Evolutionary conservation across 2,888 invertebrate genomes (phyloP).

Genomic region (Rosalia funebris): DNA sequence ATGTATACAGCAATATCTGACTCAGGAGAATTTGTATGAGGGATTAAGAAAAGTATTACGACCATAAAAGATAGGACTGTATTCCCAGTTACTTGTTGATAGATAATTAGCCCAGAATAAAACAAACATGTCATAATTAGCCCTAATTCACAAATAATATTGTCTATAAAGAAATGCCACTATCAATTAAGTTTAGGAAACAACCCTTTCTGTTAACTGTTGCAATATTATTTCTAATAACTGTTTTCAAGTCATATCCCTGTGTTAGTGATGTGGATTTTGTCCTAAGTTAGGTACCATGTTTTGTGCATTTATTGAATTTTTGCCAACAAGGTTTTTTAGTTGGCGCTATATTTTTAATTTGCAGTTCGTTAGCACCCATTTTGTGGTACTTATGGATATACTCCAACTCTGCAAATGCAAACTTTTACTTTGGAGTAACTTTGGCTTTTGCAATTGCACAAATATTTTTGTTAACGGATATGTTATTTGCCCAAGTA

Average conservation of each 20-base stretch:
- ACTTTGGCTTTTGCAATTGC: conserved; percentile 94
- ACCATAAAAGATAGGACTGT: too few relatives aligned
- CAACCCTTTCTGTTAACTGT: conserved; percentile 85
- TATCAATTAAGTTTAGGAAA: conserved; percentile 80
- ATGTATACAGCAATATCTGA: too few relatives aligned
- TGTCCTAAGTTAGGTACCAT: conserved; percentile 87
- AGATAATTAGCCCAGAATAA: too few relatives aligned
- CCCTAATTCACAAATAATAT: too few relatives aligned
- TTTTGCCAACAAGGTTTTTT: conserved; percentile 92
- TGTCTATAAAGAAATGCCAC: too few relatives aligned
- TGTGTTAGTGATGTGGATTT: conserved; percentile 95
- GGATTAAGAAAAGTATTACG: too few relatives aligned
- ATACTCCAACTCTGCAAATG: conserved; percentile 97
- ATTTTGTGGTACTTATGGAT: conserved; percentile 99
- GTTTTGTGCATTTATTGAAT: conserved; percentile 86
- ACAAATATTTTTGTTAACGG: conserved; percentile 93
- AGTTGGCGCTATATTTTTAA: conserved; percentile 89
- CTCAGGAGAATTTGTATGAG: too few relatives aligned
- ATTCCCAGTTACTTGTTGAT: too few relatives aligned
- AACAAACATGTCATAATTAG: too few relatives aligned
- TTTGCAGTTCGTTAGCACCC: conserved; percentile 92
- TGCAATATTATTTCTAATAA: conserved; percentile 81
- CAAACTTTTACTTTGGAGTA: conserved; percentile 99
- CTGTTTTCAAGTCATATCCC: conserved; percentile 97
- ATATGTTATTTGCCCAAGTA: conserved; percentile 91